Evolutionary conservation across 1,140 invertebrate genomes (phyloP).

Genomic region (Batillaria attramentaria): DNA sequence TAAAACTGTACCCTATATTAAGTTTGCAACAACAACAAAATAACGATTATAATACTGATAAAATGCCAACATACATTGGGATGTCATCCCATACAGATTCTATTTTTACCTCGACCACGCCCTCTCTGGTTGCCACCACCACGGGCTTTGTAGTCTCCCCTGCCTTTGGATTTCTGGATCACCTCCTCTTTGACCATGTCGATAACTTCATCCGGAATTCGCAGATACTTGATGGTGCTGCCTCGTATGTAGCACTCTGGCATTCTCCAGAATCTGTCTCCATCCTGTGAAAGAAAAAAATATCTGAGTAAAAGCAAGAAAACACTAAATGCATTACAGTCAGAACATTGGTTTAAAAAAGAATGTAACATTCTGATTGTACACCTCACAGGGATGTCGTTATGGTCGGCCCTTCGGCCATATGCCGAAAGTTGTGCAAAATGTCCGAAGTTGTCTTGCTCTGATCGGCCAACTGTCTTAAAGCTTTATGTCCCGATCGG

Average conservation of each 20-base stretch:
- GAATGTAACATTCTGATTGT: background rate
- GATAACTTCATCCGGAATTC: conserved; percentile 99
- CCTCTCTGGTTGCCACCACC: conserved; percentile 69
- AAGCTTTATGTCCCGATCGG: no score
- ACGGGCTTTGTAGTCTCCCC: conserved; percentile 70
- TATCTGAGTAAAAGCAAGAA: no score
- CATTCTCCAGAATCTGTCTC: conserved; percentile 99
- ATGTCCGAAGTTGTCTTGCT: no score
- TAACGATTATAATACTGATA: background rate
- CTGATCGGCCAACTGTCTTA: no score
- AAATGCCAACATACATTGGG: background rate
- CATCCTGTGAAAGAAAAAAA: no score
- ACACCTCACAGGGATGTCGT: no score
- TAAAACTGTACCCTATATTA: background rate
- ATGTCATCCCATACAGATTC: background rate
- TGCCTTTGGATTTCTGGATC: conserved; percentile 76
- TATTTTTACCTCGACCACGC: conserved; percentile 61
- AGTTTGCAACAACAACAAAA: background rate
- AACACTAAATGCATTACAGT: background rate
- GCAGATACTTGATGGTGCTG: conserved; percentile 98
- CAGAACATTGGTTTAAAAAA: background rate
- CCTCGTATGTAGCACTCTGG: conserved; percentile 99
- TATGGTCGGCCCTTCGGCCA: no score
- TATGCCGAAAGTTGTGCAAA: no score
- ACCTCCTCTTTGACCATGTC: conserved; percentile 99